Conservation (phyloP, 2,797 vertebrate species). For the Parotocinclus haroldoi region DNA sequence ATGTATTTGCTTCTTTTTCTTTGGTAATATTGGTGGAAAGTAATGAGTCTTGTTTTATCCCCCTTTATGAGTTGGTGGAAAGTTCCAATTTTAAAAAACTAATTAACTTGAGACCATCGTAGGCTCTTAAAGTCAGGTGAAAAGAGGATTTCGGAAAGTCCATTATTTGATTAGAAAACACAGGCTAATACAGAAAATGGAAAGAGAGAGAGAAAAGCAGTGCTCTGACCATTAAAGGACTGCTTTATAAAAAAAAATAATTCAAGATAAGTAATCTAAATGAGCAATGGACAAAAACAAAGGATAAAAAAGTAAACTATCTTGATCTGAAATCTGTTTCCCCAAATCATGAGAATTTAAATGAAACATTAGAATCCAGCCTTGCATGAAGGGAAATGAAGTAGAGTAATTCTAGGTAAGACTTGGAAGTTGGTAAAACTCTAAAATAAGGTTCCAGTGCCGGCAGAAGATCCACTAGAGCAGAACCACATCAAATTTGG, state of each 20-base stretch:
- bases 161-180: slow-evolving; percentile 65
- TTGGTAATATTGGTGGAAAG: slow-evolving; percentile 46
- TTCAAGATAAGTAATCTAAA: background rate
- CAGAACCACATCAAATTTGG: slow-evolving; percentile 19
- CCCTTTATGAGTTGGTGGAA: slow-evolving; percentile 56
- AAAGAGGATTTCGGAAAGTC: slow-evolving; percentile 45
- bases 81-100: slow-evolving; percentile 56
- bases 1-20: slow-evolving; percentile 53
- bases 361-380: background rate
- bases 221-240: slow-evolving; percentile 13
- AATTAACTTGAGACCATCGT: slow-evolving; percentile 58
- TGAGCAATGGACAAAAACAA: background rate
- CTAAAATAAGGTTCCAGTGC: slow-evolving; percentile 13
- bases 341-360: slow-evolving; percentile 5
- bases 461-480: slow-evolving; percentile 1
- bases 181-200: slow-evolving; percentile 8
- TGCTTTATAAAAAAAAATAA: slow-evolving; percentile 26
- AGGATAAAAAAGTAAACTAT: background rate
- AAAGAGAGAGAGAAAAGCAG: background rate
- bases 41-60: slow-evolving; percentile 42
- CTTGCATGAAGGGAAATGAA: background rate
- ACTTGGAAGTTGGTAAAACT: slow-evolving; percentile 1
- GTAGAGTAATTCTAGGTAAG: slow-evolving; percentile 5
- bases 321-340: background rate
- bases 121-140: slow-evolving; percentile 41